phyloP scores from a whole-genome alignment of 2,888 invertebrate genomes.

The Xestia xanthographa region DNA sequence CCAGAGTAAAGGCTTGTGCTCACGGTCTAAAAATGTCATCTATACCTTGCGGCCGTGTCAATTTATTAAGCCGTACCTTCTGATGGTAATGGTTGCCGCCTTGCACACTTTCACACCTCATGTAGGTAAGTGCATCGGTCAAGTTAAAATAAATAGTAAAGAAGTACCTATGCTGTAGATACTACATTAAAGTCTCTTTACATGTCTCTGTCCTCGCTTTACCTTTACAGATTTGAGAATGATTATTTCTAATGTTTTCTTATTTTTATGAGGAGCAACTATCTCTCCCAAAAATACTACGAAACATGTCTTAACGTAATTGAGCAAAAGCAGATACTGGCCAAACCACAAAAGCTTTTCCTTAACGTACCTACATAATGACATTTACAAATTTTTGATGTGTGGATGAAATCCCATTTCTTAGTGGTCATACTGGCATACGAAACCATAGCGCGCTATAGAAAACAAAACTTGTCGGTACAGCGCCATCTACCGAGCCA shows the following conservation, averaged over 20 bases:
- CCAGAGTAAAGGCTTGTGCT: slow-evolving; percentile 11
- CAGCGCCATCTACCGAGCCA: slow-evolving; percentile 29
- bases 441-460: background rate
- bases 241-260: background rate
- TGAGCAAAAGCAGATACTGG: background rate
- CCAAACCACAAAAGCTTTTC: too few species aligned
- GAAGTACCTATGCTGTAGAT: background rate
- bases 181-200: background rate
- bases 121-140: background rate
- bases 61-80: slow-evolving; percentile 4
- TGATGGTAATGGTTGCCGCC: slow-evolving; percentile 6
- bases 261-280: background rate
- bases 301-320: background rate
- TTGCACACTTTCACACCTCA: background rate
- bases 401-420: too few species aligned
- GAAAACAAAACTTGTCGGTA: background rate
- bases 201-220: background rate
- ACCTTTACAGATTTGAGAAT: too few species aligned
- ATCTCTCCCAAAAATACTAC: background rate
- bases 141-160: background rate
- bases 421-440: too few species aligned
- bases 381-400: background rate
- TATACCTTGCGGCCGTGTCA: slow-evolving; percentile 41
- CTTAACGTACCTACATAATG: background rate
- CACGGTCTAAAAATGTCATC: slow-evolving; percentile 47